Conservation (phyloP, 2,888 invertebrate species). For the Dugesia japonica region DNA sequence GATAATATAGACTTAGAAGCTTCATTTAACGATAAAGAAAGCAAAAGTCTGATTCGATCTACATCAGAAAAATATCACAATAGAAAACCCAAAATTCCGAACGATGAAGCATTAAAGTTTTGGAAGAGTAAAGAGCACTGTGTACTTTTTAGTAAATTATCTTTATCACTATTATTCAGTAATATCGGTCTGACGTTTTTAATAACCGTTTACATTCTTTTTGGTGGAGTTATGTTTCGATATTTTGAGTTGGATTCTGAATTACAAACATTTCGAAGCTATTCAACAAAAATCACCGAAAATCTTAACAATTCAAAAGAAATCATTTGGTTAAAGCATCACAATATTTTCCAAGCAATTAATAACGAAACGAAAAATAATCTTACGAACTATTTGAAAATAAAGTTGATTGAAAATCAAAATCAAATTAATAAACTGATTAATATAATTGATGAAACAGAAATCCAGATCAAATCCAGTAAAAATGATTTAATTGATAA, state of each 20-base stretch:
- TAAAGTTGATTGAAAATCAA: no score
- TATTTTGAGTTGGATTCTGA: neutral
- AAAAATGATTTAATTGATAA: no score
- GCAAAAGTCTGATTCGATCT: neutral
- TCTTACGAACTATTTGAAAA: neutral
- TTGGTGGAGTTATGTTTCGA: neutral
- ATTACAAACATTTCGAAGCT: neutral
- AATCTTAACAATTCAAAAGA: neutral
- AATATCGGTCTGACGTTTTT: slow-evolving; percentile 8
- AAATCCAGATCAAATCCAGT: no score
- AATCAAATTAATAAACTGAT: no score
- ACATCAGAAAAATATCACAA: neutral
- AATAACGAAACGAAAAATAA: neutral
- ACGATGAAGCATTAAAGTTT: neutral
- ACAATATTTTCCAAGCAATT: neutral
- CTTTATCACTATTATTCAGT: neutral
- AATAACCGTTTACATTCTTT: neutral
- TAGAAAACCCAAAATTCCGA: neutral
- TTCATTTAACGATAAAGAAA: neutral
- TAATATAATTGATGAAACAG: no score
- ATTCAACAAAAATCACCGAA: neutral
- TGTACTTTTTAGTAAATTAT: neutral
- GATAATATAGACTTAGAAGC: neutral
- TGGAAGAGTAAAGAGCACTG: slow-evolving; percentile 10
- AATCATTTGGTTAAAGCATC: neutral